Evolutionary conservation across 2,113 vertebrate species (phyloP).

Genomic region (Atrichornis clamosus): DNA sequence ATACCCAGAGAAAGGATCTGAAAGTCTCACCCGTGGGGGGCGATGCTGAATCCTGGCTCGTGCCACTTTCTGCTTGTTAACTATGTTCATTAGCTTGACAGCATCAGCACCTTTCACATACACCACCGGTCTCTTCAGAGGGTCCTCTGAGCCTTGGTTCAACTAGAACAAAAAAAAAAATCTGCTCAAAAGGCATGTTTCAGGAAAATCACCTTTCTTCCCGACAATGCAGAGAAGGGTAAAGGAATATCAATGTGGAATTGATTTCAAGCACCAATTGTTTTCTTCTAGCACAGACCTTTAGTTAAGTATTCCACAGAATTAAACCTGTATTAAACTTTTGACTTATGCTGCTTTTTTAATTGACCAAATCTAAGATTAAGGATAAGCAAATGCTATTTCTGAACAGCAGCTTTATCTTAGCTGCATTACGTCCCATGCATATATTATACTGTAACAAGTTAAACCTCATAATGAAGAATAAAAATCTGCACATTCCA

Average conservation of each 20-base stretch:
- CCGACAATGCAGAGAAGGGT: not conserved
- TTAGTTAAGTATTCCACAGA: not conserved
- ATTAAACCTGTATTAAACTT: not conserved
- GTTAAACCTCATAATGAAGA: not conserved
- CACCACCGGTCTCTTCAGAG: constrained; percentile 94
- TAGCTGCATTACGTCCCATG: not conserved
- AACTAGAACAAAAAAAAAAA: constrained; percentile 70
- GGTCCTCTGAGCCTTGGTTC: constrained; percentile 92
- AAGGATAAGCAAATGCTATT: not conserved
- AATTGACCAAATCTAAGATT: not conserved
- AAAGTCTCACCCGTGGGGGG: constrained; percentile 86
- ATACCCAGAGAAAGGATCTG: not conserved
- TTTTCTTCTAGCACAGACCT: not conserved
- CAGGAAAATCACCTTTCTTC: not conserved
- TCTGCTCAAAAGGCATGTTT: not conserved
- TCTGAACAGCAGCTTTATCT: not conserved
- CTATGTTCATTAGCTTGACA: constrained; percentile 96
- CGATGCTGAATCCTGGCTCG: constrained; percentile 95
- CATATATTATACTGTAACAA: not conserved
- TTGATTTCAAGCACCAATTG: not conserved
- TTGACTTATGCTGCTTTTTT: not conserved
- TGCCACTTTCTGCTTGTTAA: constrained; percentile 98
- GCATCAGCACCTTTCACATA: constrained; percentile 99
- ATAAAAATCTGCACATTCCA: not conserved
- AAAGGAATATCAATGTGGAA: not conserved